A percentile compares a stretch with the other conserved stretches of the same genome.
phyloP scores from a whole-genome alignment of 2,888 invertebrate species.

The Acanthoscelides obtectus region DNA sequence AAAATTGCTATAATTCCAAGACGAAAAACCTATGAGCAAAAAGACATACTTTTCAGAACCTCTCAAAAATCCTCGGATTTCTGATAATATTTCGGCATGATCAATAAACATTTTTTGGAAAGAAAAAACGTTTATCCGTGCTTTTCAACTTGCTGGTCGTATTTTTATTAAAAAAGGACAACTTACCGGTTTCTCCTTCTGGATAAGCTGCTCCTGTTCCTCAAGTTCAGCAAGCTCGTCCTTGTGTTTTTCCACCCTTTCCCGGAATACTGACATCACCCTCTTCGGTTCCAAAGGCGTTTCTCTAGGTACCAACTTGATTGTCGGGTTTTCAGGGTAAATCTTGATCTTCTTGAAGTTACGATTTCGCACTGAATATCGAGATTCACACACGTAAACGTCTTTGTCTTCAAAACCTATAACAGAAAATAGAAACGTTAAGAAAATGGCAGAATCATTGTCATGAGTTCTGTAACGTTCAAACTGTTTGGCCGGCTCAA shows the following conservation, averaged over 20 bases:
- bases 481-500: no score
- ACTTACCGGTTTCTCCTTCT: constrained; percentile 80
- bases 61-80: no score
- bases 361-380: constrained; percentile 81
- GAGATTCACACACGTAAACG: constrained; percentile 94
- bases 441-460: neutral
- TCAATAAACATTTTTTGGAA: no score
- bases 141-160: no score
- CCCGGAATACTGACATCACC: constrained; percentile 90
- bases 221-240: constrained; percentile 83
- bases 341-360: constrained; percentile 92
- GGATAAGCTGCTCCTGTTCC: constrained; percentile 74
- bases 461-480: no score
- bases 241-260: constrained; percentile 84
- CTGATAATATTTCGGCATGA: no score
- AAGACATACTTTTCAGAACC: no score
- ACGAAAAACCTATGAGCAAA: no score
- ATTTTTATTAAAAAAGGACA: no score
- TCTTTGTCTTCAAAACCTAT: constrained; percentile 82
- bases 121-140: no score
- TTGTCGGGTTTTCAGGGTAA: constrained; percentile 62
- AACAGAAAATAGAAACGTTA: constrained; percentile 3
- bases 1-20: no score
- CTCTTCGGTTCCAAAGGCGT: constrained; percentile 77
- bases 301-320: constrained; percentile 64